Base-by-base conservation (phyloP, 2,113 vertebrate genomes). In the Cebus imitator region DNA sequence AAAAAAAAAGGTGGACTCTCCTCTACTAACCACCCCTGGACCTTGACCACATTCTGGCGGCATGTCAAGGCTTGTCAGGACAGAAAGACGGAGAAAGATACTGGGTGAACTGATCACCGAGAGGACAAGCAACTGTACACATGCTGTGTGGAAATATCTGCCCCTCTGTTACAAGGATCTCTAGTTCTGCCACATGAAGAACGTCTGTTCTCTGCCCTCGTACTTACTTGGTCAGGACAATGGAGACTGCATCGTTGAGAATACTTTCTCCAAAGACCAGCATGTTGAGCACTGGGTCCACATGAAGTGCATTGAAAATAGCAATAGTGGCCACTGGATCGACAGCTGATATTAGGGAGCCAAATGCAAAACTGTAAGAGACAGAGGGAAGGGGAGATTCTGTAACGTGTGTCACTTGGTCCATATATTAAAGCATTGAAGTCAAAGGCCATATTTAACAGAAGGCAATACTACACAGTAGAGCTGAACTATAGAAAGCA, bases 201-300 rank as follows among this genome's bases (percentile, higher is more conserved):
- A 9, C n/a, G 37, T 35, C 12, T 68, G 32, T 23, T n/a, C n/a
- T 57, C 27, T 20, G n/a, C 4, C 58, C 82, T 25, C 20, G 55
- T 55, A 98, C 98, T 98, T 99, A 99, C 99, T 99, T 99, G 93
- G 99, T 99, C 88, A 99, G 98, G 81, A 99, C 99, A 89, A 99
- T 99, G 86, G 99, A 99, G 78, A 99, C 99, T 0, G 99, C 99
- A 30, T 99, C 99, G 25, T 99, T 99, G 95, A 99, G 99, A 97
- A 99, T 99, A 97, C 99, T 99, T 98, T 99, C 99, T 45, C 99
- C 99, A 93, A 99, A 99, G 95, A 99, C 99, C 98, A 99, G 95
- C 99, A 99, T 99, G 98, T 99, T 99, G 76, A 99, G 99, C 76
- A 99, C 99, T 0, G 99, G 99, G 98, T 99, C 99, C 97, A 99